A percentile compares a stretch with the other conserved stretches of the same genome.
phyloP scores from a whole-genome alignment of 2,888 invertebrate genomes.

The Anthrax anthrax region DNA sequence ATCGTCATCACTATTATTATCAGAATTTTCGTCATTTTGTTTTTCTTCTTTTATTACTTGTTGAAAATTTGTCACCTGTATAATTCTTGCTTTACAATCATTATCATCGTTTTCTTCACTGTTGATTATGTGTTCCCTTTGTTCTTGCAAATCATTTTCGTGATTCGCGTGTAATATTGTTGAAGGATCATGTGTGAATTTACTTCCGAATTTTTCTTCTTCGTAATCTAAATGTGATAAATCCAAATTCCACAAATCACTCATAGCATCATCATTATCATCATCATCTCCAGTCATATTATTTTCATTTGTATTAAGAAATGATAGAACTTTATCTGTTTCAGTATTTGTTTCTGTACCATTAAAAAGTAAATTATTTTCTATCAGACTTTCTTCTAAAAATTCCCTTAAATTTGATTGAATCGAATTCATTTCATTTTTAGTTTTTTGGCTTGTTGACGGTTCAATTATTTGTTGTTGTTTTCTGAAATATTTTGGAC shows the following conservation, averaged over 20 bases:
- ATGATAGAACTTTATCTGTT: slow-evolving; percentile 16
- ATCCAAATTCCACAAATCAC: slow-evolving; percentile 6
- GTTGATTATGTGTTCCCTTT: too few relatives aligned
- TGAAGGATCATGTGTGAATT: neutral
- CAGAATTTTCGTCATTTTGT: slow-evolving; percentile 17
- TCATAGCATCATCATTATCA: neutral
- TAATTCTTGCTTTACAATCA: slow-evolving; percentile 27
- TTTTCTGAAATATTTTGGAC: slow-evolving; percentile 15
- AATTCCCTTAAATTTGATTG: slow-evolving; percentile 33
- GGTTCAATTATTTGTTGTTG: slow-evolving; percentile 10
- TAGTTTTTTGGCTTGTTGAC: neutral
- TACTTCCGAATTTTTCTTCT: too few relatives aligned
- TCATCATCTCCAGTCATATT: slow-evolving; percentile 17
- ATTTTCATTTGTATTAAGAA: slow-evolving; percentile 23
- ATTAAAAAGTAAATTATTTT: slow-evolving; percentile 25
- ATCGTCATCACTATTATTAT: slow-evolving; percentile 17
- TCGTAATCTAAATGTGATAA: slow-evolving; percentile 3
- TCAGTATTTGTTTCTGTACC: neutral
- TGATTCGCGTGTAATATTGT: neutral
- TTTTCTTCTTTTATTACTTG: slow-evolving; percentile 15
- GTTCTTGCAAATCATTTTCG: too few relatives aligned
- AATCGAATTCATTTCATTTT: slow-evolving; percentile 21
- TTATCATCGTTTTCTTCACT: slow-evolving; percentile 1
- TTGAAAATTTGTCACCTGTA: slow-evolving; percentile 31
- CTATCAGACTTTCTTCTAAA: slow-evolving; percentile 26